Conservation (phyloP, 2,888 invertebrate species). For the Torymus tubicola region DNA sequence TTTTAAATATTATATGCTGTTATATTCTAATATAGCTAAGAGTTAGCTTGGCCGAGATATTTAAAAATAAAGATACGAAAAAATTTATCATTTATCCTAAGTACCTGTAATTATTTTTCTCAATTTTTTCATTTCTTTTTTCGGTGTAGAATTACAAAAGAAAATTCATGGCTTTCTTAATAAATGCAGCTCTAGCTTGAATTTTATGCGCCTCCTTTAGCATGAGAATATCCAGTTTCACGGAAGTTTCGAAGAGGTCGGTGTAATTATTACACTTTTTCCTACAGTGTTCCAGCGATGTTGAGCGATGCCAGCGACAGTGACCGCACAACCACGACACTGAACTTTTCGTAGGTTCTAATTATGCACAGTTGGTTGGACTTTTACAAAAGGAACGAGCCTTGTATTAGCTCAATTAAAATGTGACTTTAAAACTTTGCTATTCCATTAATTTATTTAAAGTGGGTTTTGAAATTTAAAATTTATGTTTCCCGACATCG, state of each 20-base stretch:
- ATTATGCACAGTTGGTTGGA: slow-evolving; percentile 33
- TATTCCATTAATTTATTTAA: slow-evolving; percentile 34
- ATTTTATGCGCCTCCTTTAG: slow-evolving; percentile 24
- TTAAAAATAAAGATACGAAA: too few species aligned
- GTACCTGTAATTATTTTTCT: neutral
- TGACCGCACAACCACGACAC: neutral
- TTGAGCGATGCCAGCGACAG: too few species aligned
- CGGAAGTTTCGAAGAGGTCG: neutral
- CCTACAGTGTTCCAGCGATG: neutral
- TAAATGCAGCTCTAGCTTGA: slow-evolving; percentile 35
- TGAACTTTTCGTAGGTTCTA: slow-evolving; percentile 50
- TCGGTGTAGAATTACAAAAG: slow-evolving; percentile 39
- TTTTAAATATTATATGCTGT: too few species aligned
- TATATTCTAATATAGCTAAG: too few species aligned
- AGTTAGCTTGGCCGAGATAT: too few species aligned
- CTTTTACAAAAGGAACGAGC: slow-evolving; percentile 24
- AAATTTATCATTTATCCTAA: too few species aligned
- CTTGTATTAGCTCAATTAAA: slow-evolving; percentile 27
- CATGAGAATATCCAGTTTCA: slow-evolving; percentile 47
- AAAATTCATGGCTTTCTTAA: slow-evolving; percentile 51
- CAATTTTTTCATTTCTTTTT: neutral
- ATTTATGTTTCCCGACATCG: too few species aligned
- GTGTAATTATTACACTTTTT: slow-evolving; percentile 47
- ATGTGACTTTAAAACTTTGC: neutral
- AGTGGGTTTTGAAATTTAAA: too few species aligned